Evolutionary conservation across 2,113 vertebrate species (phyloP), one percentile per base, ranked within the genome.

Genomic region (Thryonomys swinderianus): DNA sequence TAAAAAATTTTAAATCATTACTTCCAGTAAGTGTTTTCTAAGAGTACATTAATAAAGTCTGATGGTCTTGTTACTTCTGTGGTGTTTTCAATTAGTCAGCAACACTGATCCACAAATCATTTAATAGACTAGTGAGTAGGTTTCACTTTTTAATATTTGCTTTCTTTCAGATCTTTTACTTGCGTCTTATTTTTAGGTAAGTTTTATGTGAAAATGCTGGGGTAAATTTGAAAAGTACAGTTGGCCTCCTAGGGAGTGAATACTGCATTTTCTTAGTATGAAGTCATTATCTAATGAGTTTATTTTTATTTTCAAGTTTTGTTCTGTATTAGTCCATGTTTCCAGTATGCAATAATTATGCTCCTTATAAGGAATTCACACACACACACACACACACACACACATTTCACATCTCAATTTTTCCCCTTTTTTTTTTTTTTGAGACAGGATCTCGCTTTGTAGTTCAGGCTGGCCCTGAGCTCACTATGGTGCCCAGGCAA

Each of bases 31-130:
- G 45, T 74, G 25, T 45, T 74, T 7, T 45, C 71, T 51, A 85
- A 81, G 89, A 88, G 13, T 84, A 55, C 53, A 66, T 88, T 92
- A 80, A 51, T 93, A 67, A 94, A 89, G 69, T 82, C 21, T 48
- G 30, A 64, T 51, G 6, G 21, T 45, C 9, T 88, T 57, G 3
- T 93, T 85, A 74, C 16, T 71, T 37, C 91, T 78, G 7, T 25
- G 82, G 2, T 81, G 34, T 61, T 96, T 97, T 90, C 48, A 82
- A 11, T 91, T 79, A n/a, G 40, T 42, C 17, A 37, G 80, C 27
- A n/a, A 84, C 7, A 73, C 93, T 83, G 40, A 85, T 85, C 62
- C 45, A 57, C 20, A 91, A 79, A 76, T 84, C 59, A 18, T 62
- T 74, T 79, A 48, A 76, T 90, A 10, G 3, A 7, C 78, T 86